Conservation (phyloP, 2,888 invertebrate genomes). For the Clitarchus hookeri region DNA sequence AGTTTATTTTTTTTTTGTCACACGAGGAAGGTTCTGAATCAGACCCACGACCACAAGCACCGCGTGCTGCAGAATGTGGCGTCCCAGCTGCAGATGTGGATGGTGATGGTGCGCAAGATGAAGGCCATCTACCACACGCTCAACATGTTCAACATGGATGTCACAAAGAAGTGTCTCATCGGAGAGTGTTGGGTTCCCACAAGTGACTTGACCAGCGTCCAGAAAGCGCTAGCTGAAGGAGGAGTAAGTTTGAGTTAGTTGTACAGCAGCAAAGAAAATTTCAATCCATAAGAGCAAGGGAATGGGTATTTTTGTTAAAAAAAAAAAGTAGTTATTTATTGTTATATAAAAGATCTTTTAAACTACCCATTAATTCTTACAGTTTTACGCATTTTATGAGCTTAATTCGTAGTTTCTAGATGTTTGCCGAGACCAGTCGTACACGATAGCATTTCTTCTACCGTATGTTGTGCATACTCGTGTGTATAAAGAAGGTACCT, state of each 20-base stretch:
- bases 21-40: constrained; percentile 71
- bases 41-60: constrained; percentile 87
- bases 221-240: constrained; percentile 78
- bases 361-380: too few species aligned
- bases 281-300: too few species aligned
- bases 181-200: constrained; percentile 89
- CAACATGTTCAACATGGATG: constrained; percentile 90
- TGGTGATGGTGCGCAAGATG: constrained; percentile 82
- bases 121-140: constrained; percentile 94
- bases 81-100: constrained; percentile 86
- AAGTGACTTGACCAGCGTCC: constrained; percentile 70
- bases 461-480: too few species aligned
- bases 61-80: constrained; percentile 83
- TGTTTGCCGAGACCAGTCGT: too few species aligned
- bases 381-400: too few species aligned
- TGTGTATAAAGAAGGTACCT: too few species aligned
- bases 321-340: too few species aligned
- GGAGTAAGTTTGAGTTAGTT: constrained; percentile 62
- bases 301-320: too few species aligned
- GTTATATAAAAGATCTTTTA: too few species aligned
- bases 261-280: too few species aligned
- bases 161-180: constrained; percentile 86
- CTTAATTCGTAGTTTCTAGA: too few species aligned
- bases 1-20: constrained; percentile 22
- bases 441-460: too few species aligned